Percentiles rank a stretch among this genome's conserved stretches.
These are phyloP conservation scores for Rhynchotus rufescens DNA, from an alignment of 2,797 vertebrate species.

Conservation along the genomic window DNA sequence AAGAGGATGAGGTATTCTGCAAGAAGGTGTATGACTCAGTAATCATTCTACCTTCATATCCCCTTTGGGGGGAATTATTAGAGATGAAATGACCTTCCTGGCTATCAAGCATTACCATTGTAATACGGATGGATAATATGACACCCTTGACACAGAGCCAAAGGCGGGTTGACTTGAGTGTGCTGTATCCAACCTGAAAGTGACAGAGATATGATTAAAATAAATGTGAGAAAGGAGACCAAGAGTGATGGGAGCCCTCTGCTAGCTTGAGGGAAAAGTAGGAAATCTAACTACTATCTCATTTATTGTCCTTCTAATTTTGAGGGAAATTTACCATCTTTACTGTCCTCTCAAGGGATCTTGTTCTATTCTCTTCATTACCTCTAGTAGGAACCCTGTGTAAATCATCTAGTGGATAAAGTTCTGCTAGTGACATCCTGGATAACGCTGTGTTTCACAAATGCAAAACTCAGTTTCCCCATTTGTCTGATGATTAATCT, in stretches of 20 bases:
- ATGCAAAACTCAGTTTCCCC: background rate
- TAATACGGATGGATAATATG: conserved; percentile 47
- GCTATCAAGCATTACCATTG: conserved; percentile 56
- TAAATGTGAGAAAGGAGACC: conserved; percentile 60
- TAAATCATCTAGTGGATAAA: background rate
- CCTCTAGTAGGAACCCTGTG: background rate
- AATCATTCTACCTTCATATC: conserved; percentile 69
- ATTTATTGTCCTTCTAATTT: conserved; percentile 32
- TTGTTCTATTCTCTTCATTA: background rate
- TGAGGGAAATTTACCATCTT: conserved; percentile 37
- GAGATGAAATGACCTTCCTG: conserved; percentile 59
- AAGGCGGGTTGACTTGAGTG: conserved; percentile 49
- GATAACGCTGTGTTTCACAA: background rate
- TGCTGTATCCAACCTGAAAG: conserved; percentile 47
- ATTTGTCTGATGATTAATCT: background rate
- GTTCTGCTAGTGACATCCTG: background rate
- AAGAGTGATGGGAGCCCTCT: conserved; percentile 32
- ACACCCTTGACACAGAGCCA: conserved; percentile 60
- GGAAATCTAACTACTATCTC: conserved; percentile 8
- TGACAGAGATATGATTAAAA: conserved; percentile 67
- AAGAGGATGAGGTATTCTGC: conserved; percentile 61
- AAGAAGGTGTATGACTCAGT: conserved; percentile 41
- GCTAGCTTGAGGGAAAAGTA: background rate
- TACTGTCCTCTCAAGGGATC: background rate
- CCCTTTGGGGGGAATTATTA: conserved; percentile 65